phyloP scores from a whole-genome alignment of 37 sponge, comb jelly and placozoan species.

The Crambe crambe region DNA sequence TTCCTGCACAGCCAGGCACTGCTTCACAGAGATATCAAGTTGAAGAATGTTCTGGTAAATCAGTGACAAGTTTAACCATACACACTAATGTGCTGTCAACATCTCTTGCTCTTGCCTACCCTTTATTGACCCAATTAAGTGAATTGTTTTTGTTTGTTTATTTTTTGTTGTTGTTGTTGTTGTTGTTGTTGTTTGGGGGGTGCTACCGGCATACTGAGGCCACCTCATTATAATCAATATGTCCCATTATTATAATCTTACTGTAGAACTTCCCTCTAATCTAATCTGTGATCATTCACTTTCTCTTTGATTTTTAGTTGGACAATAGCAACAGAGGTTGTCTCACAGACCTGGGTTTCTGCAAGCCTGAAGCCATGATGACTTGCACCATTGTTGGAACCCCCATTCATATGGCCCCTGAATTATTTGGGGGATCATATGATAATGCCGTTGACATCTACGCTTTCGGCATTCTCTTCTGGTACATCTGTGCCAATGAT shows the following conservation, averaged over 20 bases:
- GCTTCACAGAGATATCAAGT: conserved; percentile 96
- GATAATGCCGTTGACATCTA: conserved; percentile 95
- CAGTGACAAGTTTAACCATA: not conserved
- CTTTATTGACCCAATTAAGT: not conserved
- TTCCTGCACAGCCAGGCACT: conserved; percentile 97
- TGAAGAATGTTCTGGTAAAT: conserved; percentile 97
- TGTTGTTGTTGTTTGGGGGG: too few relatives aligned
- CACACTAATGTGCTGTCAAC: not conserved
- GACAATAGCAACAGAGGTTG: conserved; percentile 81
- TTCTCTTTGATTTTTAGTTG: conserved; percentile 75
- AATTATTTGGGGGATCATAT: conserved; percentile 90
- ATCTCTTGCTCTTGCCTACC: too few relatives aligned
- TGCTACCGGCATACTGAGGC: too few relatives aligned
- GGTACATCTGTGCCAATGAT: conserved; percentile 92
- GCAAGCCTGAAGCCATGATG: conserved; percentile 99
- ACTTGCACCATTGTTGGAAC: conserved; percentile 96
- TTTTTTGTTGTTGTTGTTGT: too few relatives aligned
- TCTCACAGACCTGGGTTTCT: conserved; percentile 98
- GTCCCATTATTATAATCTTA: too few relatives aligned
- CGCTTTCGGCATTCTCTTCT: conserved; percentile 98
- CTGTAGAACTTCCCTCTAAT: too few relatives aligned
- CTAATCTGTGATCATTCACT: too few relatives aligned
- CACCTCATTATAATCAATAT: too few relatives aligned
- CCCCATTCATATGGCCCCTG: conserved; percentile 99
- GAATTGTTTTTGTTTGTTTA: not conserved